Base-by-base conservation (phyloP, 2,797 vertebrate genomes). In the Bucorvus abyssinicus region DNA sequence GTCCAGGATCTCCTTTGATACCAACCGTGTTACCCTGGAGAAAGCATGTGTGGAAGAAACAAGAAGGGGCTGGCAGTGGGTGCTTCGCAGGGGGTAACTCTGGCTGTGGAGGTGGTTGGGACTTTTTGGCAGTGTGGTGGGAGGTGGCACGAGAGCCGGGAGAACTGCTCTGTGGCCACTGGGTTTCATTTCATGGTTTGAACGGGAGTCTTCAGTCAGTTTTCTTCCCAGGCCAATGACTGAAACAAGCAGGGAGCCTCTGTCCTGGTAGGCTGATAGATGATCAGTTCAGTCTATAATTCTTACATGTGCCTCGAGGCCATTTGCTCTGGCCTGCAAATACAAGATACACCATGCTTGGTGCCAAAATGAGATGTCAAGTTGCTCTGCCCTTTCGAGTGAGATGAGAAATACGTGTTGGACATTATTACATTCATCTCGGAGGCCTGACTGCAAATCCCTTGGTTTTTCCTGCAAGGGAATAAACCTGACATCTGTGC, bases 291-390 rank as follows among this genome's bases (percentile, higher is more conserved):
- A 27, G 64, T 59, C 69, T 24, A 36, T 84, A 91, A 85, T 63
- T 88, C 83, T 87, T 83, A 56, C n/a, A 13, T 0, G 1, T 49
- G 50, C 64, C 75, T 87, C 47, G 47, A 91, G 47, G 79, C 49
- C 61, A 84, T 76, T 94, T 94, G 38, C 34, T 93, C 63, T 12
- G 32, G 71, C 44, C 68, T 83, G 68, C 6, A 7, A 87, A 85
- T 73, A 75, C 52, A 57, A 82, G 70, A 69, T 24, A 61, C 6
- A 83, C 20, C 60, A 63, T 2, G 10, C 36, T 83, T 52, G 68
- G 38, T 80, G 92, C 79, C 90, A 91, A 75, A 93, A 94, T 74
- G 85, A 95, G 85, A 93, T 49, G 88, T 91, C 76, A 77, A 53
- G 36, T 71, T 81, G 61, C 3, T 20, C 36, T 91, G 60, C 56